A percentile compares a stretch with the other conserved stretches of the same genome.
phyloP scores from a whole-genome alignment of 1,140 invertebrate genomes.

The Drosophila nikananu region DNA sequence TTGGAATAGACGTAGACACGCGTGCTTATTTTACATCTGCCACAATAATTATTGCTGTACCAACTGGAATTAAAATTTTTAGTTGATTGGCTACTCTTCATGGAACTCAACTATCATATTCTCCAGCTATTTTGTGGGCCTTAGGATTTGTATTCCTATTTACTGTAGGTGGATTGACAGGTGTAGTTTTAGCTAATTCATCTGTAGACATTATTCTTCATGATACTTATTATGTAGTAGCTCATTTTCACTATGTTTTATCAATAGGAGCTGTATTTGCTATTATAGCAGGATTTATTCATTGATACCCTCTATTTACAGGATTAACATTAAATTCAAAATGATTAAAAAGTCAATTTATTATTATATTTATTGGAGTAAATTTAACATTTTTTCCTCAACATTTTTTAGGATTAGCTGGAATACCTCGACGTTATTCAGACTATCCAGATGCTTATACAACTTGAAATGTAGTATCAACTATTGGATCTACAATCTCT shows the following conservation, averaged over 20 bases:
- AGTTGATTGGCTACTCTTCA: slow-evolving; percentile 86
- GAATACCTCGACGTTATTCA: slow-evolving; percentile 90
- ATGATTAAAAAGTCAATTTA: slow-evolving; percentile 88
- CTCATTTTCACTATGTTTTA: slow-evolving; percentile 91
- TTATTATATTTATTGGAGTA: slow-evolving; percentile 88
- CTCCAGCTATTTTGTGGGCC: slow-evolving; percentile 87
- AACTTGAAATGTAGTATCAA: slow-evolving; percentile 89
- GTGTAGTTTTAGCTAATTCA: slow-evolving; percentile 89
- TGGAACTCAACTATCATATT: slow-evolving; percentile 11
- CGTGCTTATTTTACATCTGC: slow-evolving; percentile 88
- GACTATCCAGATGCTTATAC: slow-evolving; percentile 90
- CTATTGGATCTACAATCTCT: slow-evolving; percentile 87
- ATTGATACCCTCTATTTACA: slow-evolving; percentile 89
- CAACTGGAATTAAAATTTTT: slow-evolving; percentile 86
- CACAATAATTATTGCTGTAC: slow-evolving; percentile 1
- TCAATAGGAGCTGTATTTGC: slow-evolving; percentile 90
- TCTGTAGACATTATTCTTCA: slow-evolving; percentile 90
- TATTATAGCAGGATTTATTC: slow-evolving; percentile 89
- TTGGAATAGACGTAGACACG: slow-evolving; percentile 90
- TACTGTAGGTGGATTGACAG: slow-evolving; percentile 88
- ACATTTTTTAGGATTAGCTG: slow-evolving; percentile 90
- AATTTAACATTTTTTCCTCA: slow-evolving; percentile 92
- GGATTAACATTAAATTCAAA: slow-evolving; percentile 87
- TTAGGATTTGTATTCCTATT: slow-evolving; percentile 91
- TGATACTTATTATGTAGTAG: slow-evolving; percentile 92